These are phyloP conservation scores for Mycalesis mineus DNA, from an alignment of 2,888 invertebrate species.

Conservation along the genomic window DNA sequence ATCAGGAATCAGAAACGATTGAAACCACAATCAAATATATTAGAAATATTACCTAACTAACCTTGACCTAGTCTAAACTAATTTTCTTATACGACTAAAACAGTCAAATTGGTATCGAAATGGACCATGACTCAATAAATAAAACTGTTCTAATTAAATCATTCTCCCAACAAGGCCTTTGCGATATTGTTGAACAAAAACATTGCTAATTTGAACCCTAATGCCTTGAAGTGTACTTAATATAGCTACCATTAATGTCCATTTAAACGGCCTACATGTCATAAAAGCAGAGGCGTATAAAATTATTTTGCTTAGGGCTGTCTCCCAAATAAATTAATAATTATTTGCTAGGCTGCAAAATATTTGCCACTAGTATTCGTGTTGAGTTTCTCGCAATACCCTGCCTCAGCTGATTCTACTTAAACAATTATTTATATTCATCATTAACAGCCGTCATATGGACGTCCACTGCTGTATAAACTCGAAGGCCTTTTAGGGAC, in stretches of 20 bases:
- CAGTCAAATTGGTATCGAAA: conserved; percentile 15
- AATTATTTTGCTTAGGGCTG: not conserved
- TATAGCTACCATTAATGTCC: not conserved
- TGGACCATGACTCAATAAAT: conserved; percentile 28
- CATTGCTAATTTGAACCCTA: conserved; percentile 14
- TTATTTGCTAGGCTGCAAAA: too few relatives aligned
- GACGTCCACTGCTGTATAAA: too few relatives aligned
- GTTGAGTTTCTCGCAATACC: too few relatives aligned
- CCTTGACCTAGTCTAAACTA: not conserved
- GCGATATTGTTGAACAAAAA: not conserved
- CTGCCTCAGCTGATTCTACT: too few relatives aligned
- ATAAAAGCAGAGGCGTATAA: conserved; percentile 6
- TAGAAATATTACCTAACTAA: too few relatives aligned
- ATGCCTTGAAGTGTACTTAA: conserved; percentile 5
- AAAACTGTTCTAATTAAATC: conserved; percentile 27
- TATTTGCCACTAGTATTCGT: too few relatives aligned
- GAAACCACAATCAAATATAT: too few relatives aligned
- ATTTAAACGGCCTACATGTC: conserved; percentile 13
- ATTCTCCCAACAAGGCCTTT: conserved; percentile 25
- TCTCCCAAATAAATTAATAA: not conserved
- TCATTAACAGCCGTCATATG: too few relatives aligned
- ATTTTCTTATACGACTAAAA: conserved; percentile 17
- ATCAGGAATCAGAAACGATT: too few relatives aligned
- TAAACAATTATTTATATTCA: too few relatives aligned
- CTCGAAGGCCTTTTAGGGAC: too few relatives aligned